Evolutionary conservation across 2,113 vertebrate genomes (phyloP).

Genomic region (Hylia prasina): DNA sequence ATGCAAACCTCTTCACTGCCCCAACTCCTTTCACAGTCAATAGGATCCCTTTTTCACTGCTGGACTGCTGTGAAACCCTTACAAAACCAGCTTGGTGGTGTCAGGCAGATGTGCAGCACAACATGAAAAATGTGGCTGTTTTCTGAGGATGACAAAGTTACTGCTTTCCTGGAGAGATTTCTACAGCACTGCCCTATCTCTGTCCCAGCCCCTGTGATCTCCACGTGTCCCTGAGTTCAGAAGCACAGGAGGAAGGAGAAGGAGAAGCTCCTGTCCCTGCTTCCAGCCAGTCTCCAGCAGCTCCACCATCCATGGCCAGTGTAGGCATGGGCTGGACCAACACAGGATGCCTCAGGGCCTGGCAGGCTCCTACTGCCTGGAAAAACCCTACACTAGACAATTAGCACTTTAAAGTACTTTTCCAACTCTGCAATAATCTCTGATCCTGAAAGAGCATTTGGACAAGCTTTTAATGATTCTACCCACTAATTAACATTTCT

Average conservation of each 20-base stretch:
- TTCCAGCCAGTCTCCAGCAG: background rate
- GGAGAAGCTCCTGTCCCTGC: background rate
- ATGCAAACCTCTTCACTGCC: background rate
- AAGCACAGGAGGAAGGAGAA: background rate
- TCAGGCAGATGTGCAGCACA: background rate
- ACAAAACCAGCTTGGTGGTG: background rate
- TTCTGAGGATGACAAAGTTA: background rate
- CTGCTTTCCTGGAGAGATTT: background rate
- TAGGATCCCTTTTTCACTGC: background rate
- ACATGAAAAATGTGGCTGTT: background rate
- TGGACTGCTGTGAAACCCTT: background rate
- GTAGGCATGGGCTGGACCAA: background rate
- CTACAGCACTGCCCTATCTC: background rate
- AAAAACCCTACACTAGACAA: background rate
- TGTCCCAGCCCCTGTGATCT: background rate
- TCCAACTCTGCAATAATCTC: background rate
- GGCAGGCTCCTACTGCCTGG: background rate
- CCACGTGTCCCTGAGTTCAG: background rate
- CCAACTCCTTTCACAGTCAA: background rate
- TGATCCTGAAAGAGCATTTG: conserved; percentile 37
- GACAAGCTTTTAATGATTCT: background rate
- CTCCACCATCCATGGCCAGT: background rate
- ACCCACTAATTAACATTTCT: background rate
- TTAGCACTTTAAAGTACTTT: conserved; percentile 34
- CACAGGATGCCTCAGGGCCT: background rate